Evolutionary conservation across 2,888 invertebrate genomes (phyloP), one percentile per base, ranked within the genome.

Genomic region (Drosophila pegasa): DNA sequence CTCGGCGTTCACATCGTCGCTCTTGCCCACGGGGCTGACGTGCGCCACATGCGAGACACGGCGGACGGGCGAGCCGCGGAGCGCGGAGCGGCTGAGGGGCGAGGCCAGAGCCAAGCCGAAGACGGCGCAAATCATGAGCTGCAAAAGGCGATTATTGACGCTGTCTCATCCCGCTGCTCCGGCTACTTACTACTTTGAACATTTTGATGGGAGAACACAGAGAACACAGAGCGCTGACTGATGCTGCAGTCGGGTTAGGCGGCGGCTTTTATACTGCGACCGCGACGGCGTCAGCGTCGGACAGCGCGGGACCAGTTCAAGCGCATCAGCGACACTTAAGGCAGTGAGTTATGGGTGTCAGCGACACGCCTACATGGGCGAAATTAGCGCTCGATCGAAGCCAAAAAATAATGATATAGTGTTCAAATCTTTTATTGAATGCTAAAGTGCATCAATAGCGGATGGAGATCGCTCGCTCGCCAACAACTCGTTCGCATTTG

Each of bases 131-230:
- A 88, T 55, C 55, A 86, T 50, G 54, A 83, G 43, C 87, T 88
- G 29, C 10, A 55, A 43, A 9, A 37, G 10, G 16, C 37, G 27
- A 3, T 27, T 14, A 48, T 69, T 73, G 64, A 25, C 35, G 9
- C 3, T 2, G 1, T 27, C 10, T 27, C 22, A 31, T 52, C 18
- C 47, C 43, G n/a, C 41, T 3, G 0, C 14, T n/a, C n/a, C 16
- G 12, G 3, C 43, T 64, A 84, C 84, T 87, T 78, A 87, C 87
- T 40, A 68, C 37, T 71, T 89, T 88, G 68, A 87, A 88, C 89
- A 87, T 87, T 55, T 80, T 71, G 45, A 47, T 35, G 64, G 59
- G 50, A 67, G 55, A 78, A 68, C 69, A 47, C 70, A 54, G 65
- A 75, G 58, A 70, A 65, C 78, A n/a, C n/a, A n/a, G 66, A 70